phyloP scores from a whole-genome alignment of 2,888 invertebrate species.

The Globia sparganii region DNA sequence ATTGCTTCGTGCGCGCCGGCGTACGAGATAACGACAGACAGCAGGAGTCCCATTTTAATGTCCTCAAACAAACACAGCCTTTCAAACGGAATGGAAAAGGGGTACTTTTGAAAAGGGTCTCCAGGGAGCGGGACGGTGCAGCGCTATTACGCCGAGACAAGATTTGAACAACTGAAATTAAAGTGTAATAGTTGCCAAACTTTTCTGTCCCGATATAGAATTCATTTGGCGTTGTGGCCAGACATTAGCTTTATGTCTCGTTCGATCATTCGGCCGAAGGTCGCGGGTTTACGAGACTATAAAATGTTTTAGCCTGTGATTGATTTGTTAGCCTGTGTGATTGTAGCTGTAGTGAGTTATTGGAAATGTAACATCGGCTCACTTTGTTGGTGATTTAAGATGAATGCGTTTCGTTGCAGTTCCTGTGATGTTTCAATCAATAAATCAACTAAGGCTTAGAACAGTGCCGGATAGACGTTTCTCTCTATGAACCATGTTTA shows the following conservation, averaged over 20 bases:
- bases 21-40: constrained; percentile 94
- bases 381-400: constrained; percentile 42
- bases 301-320: constrained; percentile 68
- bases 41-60: constrained; percentile 92
- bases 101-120: constrained; percentile 75
- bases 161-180: constrained; percentile 90
- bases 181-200: constrained; percentile 89
- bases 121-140: constrained; percentile 82
- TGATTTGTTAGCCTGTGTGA: constrained; percentile 62
- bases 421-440: constrained; percentile 40
- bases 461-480: background rate
- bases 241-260: constrained; percentile 77
- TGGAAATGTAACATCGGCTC: constrained; percentile 33
- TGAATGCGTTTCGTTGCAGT: constrained; percentile 44
- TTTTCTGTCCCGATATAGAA: constrained; percentile 88
- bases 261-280: constrained; percentile 77
- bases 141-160: constrained; percentile 87
- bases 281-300: constrained; percentile 70
- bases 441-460: constrained; percentile 24
- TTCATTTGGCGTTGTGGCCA: constrained; percentile 86
- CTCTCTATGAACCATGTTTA: constrained; percentile 9
- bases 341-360: constrained; percentile 61
- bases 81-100: constrained; percentile 76
- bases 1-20: constrained; percentile 93
- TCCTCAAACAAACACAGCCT: constrained; percentile 71